A percentile compares a stretch with the other conserved stretches of the same genome.
Conservation (phyloP, 2,888 invertebrate genomes). For the Tetrapedia diversipes region DNA sequence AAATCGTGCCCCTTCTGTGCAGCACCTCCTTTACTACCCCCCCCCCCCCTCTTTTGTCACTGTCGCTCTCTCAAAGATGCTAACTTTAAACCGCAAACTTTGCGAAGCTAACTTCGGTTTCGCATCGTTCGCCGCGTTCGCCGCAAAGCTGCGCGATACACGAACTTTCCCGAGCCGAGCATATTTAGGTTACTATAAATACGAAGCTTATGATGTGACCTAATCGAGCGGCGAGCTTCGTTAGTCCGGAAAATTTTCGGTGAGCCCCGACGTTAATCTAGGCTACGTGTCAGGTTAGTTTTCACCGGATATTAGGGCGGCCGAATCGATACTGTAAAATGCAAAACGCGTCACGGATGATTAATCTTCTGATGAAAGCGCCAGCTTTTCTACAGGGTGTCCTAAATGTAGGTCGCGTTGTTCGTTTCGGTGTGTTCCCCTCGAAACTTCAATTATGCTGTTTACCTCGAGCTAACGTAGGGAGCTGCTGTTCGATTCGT, state of each 20-base stretch:
- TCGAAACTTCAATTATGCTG: no score
- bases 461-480: no score
- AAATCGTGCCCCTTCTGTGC: slow-evolving; percentile 16
- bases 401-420: no score
- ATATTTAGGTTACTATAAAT: slow-evolving; percentile 62
- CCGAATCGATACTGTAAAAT: slow-evolving; percentile 29
- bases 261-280: slow-evolving; percentile 36
- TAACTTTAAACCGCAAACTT: slow-evolving; percentile 34
- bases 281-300: slow-evolving; percentile 36
- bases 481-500: no score
- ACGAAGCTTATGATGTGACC: slow-evolving; percentile 62
- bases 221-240: slow-evolving; percentile 63
- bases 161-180: slow-evolving; percentile 34
- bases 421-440: no score
- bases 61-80: slow-evolving; percentile 33
- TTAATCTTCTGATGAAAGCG: background rate
- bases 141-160: slow-evolving; percentile 10
- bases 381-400: no score
- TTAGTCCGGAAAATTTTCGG: slow-evolving; percentile 63
- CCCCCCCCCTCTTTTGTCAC: no score
- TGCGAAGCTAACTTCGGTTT: slow-evolving; percentile 30
- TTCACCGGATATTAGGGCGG: slow-evolving; percentile 41
- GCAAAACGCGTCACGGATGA: slow-evolving; percentile 1
- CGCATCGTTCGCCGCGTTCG: slow-evolving; percentile 34
- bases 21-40: no score